phyloP scores from a whole-genome alignment of 2,113 vertebrate genomes.

The Sinocyclocheilus anshuiensis region DNA sequence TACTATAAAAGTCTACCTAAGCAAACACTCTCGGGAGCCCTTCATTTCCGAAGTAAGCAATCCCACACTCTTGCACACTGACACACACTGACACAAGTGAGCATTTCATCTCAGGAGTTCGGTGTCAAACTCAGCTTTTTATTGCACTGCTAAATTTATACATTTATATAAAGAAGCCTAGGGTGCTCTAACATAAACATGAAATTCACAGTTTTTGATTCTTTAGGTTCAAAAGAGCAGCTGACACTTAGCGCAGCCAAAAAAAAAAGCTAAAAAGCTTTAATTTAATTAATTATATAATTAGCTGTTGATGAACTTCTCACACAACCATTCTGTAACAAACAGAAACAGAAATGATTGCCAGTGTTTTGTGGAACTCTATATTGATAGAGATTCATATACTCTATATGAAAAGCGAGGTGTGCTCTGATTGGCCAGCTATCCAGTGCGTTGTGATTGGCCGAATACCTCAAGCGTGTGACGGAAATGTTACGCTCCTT shows the following conservation, averaged over 20 bases:
- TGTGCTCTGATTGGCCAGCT: too few relatives aligned
- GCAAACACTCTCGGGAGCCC: slow-evolving; percentile 36
- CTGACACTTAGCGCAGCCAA: neutral
- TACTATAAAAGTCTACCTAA: slow-evolving; percentile 40
- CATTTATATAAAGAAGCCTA: slow-evolving; percentile 4
- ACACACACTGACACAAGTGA: slow-evolving; percentile 34
- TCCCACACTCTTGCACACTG: slow-evolving; percentile 20
- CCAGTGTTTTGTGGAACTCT: neutral
- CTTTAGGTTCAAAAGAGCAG: neutral
- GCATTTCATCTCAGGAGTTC: slow-evolving; percentile 33
- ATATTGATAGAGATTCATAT: too few relatives aligned
- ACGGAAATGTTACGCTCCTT: too few relatives aligned
- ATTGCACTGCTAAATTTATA: slow-evolving; percentile 19
- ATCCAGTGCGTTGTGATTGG: too few relatives aligned
- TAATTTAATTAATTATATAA: too few relatives aligned
- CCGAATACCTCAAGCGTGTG: too few relatives aligned
- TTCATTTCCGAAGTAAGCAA: slow-evolving; percentile 35
- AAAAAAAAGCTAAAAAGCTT: neutral
- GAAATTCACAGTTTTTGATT: neutral
- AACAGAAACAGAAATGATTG: neutral
- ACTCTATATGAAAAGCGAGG: too few relatives aligned
- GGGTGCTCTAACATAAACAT: slow-evolving; percentile 9
- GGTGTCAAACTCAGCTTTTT: slow-evolving; percentile 33
- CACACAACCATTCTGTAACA: neutral
- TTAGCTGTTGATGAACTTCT: neutral